Evolutionary conservation across 1,140 invertebrate species (phyloP), one percentile per base, ranked within the genome.

Genomic region (Bombus superbus): DNA sequence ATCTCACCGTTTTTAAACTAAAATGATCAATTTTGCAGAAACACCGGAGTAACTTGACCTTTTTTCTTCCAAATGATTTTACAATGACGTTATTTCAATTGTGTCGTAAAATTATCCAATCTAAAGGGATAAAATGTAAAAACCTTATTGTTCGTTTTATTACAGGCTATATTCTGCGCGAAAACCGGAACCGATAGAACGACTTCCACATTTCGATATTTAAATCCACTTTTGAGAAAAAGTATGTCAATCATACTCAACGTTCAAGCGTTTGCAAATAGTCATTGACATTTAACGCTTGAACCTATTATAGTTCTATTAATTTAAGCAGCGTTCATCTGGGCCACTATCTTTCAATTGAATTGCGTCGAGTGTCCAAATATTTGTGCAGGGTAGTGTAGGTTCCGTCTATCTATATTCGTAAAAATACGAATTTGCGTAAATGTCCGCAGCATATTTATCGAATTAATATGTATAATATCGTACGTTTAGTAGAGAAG

Each of bases 191-290:
- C 47, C 40, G 13, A 47, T 73, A 22, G 28, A 35, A 32, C 15
- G n/a, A 35, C 6, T 32, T 44, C 35, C 22, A 73, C 71, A 73
- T 73, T 44, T 73, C 15, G n/a, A 44, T 73, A 73, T 73, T 73
- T 73, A 44, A 73, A 32, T 6, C 42, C 42, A 47, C 71, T 73
- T 47, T 73, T 47, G 32, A 32, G 42, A n/a, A 32, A 47, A 73
- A 44, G 71, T 47, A 47, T 73, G 71, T 73, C 71, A 73, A 73
- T 42, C 35, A 73, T 73, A 47, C 71, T 73, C n/a, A 32, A 73
- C 15, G 28, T 73, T 47, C 40, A n/a, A 73, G 42, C 4, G n/a
- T 18, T 44, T 44, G 42, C 71, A 32, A 47, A 44, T 73, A 73
- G 44, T 32, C 71, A 25, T 73, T 47, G 71, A 73, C 71, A 42